A percentile compares a stretch with the other conserved stretches of the same genome.
Conservation (phyloP, 2,113 vertebrate genomes). For the Halichoeres trimaculatus region DNA sequence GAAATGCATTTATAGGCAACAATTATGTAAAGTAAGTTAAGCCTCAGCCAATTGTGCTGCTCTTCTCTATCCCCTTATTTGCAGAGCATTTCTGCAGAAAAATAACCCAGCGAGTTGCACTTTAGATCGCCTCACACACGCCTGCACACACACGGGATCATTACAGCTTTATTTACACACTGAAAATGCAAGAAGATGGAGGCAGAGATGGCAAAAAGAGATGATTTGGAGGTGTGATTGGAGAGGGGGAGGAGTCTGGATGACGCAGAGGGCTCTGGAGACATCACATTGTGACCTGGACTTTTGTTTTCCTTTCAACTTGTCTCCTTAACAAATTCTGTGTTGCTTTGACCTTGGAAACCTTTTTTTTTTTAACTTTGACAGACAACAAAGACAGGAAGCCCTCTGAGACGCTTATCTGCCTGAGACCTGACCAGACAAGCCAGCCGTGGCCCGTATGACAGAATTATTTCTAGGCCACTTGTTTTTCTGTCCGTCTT, state of each 20-base stretch:
- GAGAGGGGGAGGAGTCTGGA: background rate
- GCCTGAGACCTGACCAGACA: conserved; percentile 30
- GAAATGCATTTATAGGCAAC: conserved; percentile 57
- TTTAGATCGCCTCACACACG: background rate
- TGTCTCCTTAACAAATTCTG: conserved; percentile 9
- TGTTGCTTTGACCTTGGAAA: conserved; percentile 37
- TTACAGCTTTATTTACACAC: conserved; percentile 10
- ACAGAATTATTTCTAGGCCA: conserved; percentile 53
- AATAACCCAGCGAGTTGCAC: conserved; percentile 17
- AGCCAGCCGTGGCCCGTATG: conserved; percentile 29
- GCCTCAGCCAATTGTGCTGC: conserved; percentile 44
- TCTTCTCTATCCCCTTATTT: conserved; percentile 40
- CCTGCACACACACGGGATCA: background rate
- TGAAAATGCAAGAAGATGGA: background rate
- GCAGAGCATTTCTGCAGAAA: conserved; percentile 17
- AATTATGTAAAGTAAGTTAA: conserved; percentile 66
- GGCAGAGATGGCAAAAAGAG: conserved; percentile 4
- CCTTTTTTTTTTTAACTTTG: conserved; percentile 4
- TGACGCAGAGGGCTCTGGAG: background rate
- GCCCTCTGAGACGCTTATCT: conserved; percentile 35
- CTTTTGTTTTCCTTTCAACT: conserved; percentile 40
- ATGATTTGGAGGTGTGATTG: background rate
- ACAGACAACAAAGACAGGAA: conserved; percentile 31
- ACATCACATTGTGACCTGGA: conserved; percentile 1
- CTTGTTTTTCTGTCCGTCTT: conserved; percentile 22